Base-by-base conservation (phyloP, 2,113 vertebrate species). In the Protobothrops flavoviridis region DNA sequence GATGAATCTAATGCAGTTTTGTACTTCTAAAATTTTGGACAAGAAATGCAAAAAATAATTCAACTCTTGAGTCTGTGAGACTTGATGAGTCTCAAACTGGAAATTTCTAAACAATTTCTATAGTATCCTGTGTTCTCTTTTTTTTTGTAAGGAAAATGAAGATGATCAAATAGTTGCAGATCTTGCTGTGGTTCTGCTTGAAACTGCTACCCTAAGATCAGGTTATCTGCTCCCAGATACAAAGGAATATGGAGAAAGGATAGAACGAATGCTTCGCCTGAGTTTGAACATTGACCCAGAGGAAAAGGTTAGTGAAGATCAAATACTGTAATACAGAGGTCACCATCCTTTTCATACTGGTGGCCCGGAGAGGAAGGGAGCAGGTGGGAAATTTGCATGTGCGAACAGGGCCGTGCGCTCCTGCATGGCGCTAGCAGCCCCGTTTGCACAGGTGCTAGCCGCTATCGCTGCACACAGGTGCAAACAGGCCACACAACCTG, bases 251-350 rank as follows among this genome's bases (percentile, higher is more conserved):
- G 99, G 99, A 81, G 99, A 99, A 1, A 97, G 99, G 94, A 99
- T 99, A 97, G 99, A 99, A 98, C 98, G 99, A 93, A 99, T 99
- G 99, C 99, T 99, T 91, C 98, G 99, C 69, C 97, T 99, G 89
- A 99, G 99, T 95, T 98, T 99, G 96, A 99, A 99, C 50, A 97
- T 99, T 52, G 98, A 98, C 91, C 97, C 98, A 89, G 98, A 98
- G 11, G 99, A 98, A 96, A 98, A 99, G 99, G 99, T 98, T 96
- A 94, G 97, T 96, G 89, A 93, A 87, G 20, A 33, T 81, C 15
- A 81, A n/a, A 50, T 50, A 50, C 48, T 50, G 1, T 9, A 50
- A 50, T 50, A 50, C 48, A 50, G 48, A 50, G 1, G 48, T 50
- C 48, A 50, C 48, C 48, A 50, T 9, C 48, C 48, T 50, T 10